Base-by-base conservation (phyloP, 2,113 vertebrate species). In the Paraplagusia blochii region DNA sequence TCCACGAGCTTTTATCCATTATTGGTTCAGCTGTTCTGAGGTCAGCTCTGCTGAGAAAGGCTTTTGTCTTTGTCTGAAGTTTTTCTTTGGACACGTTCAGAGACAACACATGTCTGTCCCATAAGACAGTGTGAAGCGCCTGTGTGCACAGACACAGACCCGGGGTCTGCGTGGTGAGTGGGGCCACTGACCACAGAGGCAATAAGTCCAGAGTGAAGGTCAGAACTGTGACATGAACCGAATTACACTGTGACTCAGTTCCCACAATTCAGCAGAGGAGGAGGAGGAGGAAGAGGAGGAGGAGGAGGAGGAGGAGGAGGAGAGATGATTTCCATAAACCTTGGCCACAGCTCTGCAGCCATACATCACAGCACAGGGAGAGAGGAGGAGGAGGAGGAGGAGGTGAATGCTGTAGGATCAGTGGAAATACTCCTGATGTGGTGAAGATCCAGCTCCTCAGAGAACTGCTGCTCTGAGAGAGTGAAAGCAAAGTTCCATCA, bases 251-350 rank as follows among this genome's bases (percentile, higher is more conserved):
- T 58, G 69, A 71, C 51, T 83, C 69, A 72, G 60, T 64, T 53
- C 48, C 19, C 16, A 57, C 52, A 63, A 47, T 65, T 40, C 40
- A 44, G 22, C 11, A 44, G 42, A 63, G 51, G 40, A 48, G 38
- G 50, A 75, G 19, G 14, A 17, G 50, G 50, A 75, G 19, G 14
- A 17, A 44, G 42, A 63, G 51, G 40, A 48, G 38, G 42, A 63
- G 51, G 40, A 48, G 38, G 42, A 63, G 51, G 40, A 48, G 38
- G 42, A 63, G 51, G 40, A 48, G 38, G 50, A 75, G 19, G 14
- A 17, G 50, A 66, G 39, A 9, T 52, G 55, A 81, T 78, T 84
- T 83, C 74, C 74, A 78, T 74, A 72, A 79, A 71, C 72, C 59
- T 59, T 71, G 76, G 58, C 69, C 68, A 72, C 46, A 61, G 46